Evolutionary conservation across 2,113 vertebrate species (phyloP), one percentile per base, ranked within the genome.

Genomic region (Amazona vittata): DNA sequence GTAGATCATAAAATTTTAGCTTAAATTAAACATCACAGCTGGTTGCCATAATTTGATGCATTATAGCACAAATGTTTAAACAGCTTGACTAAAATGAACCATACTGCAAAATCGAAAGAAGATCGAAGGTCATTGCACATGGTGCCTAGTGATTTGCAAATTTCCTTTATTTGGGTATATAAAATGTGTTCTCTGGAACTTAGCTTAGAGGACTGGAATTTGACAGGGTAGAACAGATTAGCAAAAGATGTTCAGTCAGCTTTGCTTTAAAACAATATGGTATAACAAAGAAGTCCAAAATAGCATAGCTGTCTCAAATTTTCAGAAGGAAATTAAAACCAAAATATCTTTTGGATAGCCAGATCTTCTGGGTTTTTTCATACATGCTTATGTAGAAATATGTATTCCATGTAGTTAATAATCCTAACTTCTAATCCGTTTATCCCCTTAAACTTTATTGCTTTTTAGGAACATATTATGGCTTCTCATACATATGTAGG

Each of bases 21-120:
- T 98, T 98, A 97, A 98, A 98, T 98, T 98, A 98, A 98, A 94
- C 95, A 97, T 97, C 97, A 97, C 98, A 98, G 97, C 97, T 98
- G 98, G 98, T 97, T 98, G 97, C 96, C 97, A 97, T 98, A 98
- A 98, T 98, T 96, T 98, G 97, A 97, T 97, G 89, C 95, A 97
- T 98, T 98, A 97, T 96, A 90, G 94, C 97, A 95, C 97, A 98
- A 98, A 98, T 98, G 97, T 98, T 98, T 97, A 97, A 98, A 96
- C 97, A 98, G 98, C 97, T 98, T 98, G 98, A 95, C 84, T 96
- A 98, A 97, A 98, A 97, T 94, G 96, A 98, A 94, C 96, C 95
- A 96, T 97, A 94, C 97, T 96, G 94, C 79, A 93, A 86, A 97
- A 94, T 96, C 93, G 78, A 82, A 96, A 94, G 83, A 97, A 93